These are phyloP conservation scores for Pecten maximus DNA, from an alignment of 2,888 invertebrate genomes.

Conservation along the genomic window DNA sequence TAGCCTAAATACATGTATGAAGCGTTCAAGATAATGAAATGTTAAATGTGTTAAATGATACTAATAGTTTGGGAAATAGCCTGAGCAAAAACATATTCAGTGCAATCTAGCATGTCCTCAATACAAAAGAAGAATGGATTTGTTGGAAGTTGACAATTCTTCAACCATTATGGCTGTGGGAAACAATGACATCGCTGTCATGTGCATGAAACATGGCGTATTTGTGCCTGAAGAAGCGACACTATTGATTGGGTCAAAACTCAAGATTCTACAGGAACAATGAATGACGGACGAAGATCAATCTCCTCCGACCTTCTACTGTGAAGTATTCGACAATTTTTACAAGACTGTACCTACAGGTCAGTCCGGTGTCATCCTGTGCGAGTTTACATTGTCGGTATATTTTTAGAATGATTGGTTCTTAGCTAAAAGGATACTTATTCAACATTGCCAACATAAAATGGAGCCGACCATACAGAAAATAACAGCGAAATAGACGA, in stretches of 20 bases:
- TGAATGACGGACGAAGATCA: not conserved
- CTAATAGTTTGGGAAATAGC: not conserved
- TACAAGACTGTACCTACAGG: not conserved
- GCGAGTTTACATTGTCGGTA: not conserved
- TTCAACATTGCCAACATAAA: no score
- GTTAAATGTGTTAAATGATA: no score
- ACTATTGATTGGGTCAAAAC: slow-evolving; percentile 25
- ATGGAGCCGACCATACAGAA: no score
- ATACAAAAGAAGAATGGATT: not conserved
- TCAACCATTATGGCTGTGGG: not conserved
- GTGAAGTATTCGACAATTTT: not conserved
- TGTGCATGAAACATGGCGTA: slow-evolving; percentile 27
- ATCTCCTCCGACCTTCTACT: not conserved
- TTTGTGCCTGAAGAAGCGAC: not conserved
- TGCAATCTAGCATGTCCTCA: not conserved
- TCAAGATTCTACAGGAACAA: not conserved
- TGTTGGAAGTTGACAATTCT: not conserved
- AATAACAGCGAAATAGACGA: no score
- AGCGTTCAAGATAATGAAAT: no score
- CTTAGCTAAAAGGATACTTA: not conserved
- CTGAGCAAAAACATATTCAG: not conserved
- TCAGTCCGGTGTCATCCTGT: not conserved
- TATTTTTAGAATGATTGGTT: not conserved
- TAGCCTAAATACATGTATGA: no score
- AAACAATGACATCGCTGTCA: slow-evolving; percentile 33